Evolutionary conservation across 2,797 vertebrate genomes (phyloP).

Genomic region (Sphenopsis melanotis): DNA sequence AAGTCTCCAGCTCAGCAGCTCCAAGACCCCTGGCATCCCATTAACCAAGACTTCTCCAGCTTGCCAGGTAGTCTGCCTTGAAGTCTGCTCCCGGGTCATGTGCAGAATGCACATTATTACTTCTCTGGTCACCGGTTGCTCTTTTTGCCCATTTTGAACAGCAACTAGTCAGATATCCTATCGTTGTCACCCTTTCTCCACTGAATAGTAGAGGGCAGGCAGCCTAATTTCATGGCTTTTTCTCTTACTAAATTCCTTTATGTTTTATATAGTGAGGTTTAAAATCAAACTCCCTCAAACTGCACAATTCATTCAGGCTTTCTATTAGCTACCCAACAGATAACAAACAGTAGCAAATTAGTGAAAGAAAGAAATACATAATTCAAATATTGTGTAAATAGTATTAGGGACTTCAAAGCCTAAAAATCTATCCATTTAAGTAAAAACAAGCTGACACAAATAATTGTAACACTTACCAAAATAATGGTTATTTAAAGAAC

Average conservation of each 20-base stretch:
- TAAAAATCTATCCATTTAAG: background rate
- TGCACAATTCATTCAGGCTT: background rate
- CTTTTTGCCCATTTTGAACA: background rate
- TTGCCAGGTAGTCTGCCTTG: background rate
- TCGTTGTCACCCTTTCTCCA: background rate
- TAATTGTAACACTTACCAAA: background rate
- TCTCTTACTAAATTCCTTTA: background rate
- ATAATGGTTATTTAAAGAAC: background rate
- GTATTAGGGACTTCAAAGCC: background rate
- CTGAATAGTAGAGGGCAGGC: accelerated
- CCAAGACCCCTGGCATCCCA: background rate
- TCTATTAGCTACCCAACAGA: background rate
- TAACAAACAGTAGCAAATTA: background rate
- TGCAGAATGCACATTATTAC: accelerated
- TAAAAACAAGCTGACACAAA: background rate
- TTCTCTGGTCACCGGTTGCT: background rate
- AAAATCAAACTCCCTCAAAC: background rate
- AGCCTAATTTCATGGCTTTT: background rate
- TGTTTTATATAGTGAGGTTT: background rate
- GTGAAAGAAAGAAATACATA: background rate
- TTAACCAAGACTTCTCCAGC: background rate
- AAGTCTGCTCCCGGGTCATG: background rate
- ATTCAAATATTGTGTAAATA: background rate
- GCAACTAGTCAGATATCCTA: background rate
- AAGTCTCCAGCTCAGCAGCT: background rate